A percentile compares a stretch with the other conserved stretches of the same genome.
phyloP scores from a whole-genome alignment of 2,888 invertebrate species.

The Halocaridina rubra region DNA sequence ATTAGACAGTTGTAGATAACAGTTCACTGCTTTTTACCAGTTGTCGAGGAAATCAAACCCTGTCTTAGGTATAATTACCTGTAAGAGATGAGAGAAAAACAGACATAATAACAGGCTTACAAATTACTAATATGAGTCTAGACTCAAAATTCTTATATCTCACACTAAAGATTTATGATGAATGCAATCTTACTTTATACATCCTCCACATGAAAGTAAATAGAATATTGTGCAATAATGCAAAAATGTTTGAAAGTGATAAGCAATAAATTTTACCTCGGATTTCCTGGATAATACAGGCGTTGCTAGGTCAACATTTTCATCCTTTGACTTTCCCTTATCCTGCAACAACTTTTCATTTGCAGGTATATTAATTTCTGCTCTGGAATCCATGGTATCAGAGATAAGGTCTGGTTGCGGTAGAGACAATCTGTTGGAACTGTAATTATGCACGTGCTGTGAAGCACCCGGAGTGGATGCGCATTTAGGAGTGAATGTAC shows the following conservation, averaged over 20 bases:
- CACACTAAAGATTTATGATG: too few species aligned
- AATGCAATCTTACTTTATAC: too few species aligned
- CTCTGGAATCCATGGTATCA: conserved; percentile 28
- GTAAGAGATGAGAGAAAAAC: conserved; percentile 33
- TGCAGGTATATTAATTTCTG: too few species aligned
- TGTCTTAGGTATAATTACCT: conserved; percentile 71
- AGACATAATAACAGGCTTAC: too few species aligned
- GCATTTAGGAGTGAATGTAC: neutral
- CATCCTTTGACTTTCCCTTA: neutral
- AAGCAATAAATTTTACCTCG: conserved; percentile 7
- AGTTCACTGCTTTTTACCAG: conserved; percentile 72
- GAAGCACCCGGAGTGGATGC: neutral
- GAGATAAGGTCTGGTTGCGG: conserved; percentile 20
- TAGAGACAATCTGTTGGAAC: too few species aligned
- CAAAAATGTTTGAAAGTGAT: neutral
- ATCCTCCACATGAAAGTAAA: neutral
- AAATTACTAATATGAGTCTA: too few species aligned
- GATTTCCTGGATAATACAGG: conserved; percentile 3
- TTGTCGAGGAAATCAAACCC: conserved; percentile 74
- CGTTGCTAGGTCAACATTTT: neutral
- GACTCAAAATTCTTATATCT: too few species aligned
- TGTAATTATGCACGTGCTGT: neutral
- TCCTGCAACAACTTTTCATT: too few species aligned
- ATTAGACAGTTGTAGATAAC: too few species aligned
- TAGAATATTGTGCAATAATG: neutral